Evolutionary conservation across 2,888 invertebrate species (phyloP).

Genomic region (Galeopsomyia nigrocyanea): DNA sequence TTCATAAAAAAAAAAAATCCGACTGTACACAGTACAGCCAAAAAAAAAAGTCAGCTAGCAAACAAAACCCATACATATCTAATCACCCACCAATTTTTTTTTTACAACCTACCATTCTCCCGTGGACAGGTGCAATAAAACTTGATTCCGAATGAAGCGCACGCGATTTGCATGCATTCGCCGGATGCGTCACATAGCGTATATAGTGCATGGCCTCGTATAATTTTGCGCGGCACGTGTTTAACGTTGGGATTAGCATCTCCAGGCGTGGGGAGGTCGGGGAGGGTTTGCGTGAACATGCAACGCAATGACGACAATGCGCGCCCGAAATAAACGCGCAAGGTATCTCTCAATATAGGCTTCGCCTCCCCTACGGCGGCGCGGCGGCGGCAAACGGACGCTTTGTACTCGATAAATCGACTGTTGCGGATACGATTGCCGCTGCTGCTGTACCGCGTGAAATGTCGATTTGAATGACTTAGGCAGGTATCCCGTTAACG

Average conservation of each 20-base stretch:
- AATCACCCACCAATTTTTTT: too few species aligned
- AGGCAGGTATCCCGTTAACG: neutral
- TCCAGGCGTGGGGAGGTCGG: too few species aligned
- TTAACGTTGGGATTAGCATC: constrained; percentile 35
- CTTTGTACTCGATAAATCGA: constrained; percentile 30
- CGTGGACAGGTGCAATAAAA: constrained; percentile 8
- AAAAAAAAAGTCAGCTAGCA: too few species aligned
- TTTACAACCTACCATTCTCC: too few species aligned
- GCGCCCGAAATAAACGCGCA: constrained; percentile 19
- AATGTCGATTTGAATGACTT: constrained; percentile 3
- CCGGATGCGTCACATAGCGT: neutral
- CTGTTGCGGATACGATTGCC: constrained; percentile 1
- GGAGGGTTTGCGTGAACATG: neutral
- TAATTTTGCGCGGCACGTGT: constrained; percentile 14
- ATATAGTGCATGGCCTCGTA: constrained; percentile 1
- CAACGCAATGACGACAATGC: constrained; percentile 21
- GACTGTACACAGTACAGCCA: too few species aligned
- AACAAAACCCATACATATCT: too few species aligned
- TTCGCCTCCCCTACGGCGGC: too few species aligned
- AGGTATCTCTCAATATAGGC: constrained; percentile 1
- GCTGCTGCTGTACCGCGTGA: neutral
- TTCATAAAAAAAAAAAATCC: too few species aligned
- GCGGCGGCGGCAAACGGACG: too few species aligned
- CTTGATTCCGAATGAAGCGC: neutral
- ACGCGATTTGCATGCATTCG: constrained; percentile 35